Evolutionary conservation across 2,888 invertebrate species (phyloP).

Genomic region (Stenurella melanura): DNA sequence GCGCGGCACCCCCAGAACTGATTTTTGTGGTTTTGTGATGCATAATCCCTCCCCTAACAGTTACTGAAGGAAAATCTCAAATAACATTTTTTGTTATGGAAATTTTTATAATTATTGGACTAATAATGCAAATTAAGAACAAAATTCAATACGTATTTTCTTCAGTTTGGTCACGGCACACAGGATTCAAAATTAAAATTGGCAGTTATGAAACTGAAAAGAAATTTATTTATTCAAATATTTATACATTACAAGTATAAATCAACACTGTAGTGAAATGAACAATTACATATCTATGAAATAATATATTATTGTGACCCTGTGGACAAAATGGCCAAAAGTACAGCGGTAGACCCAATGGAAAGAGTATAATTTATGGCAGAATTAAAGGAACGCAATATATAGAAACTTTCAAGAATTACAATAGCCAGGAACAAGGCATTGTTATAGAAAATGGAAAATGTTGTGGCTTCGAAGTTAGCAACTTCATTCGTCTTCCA

Average conservation of each 20-base stretch:
- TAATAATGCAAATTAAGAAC: too few relatives aligned
- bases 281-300: background rate
- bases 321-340: slow-evolving; percentile 96
- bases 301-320: slow-evolving; percentile 78
- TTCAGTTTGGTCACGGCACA: too few relatives aligned
- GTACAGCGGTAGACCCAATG: slow-evolving; percentile 90
- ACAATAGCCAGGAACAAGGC: slow-evolving; percentile 95
- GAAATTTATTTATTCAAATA: slow-evolving; percentile 6
- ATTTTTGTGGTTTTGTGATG: too few relatives aligned
- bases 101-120: too few relatives aligned
- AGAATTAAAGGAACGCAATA: slow-evolving; percentile 91
- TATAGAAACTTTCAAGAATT: slow-evolving; percentile 94
- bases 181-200: too few relatives aligned
- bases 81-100: too few relatives aligned
- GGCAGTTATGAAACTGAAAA: too few relatives aligned
- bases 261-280: slow-evolving; percentile 26
- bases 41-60: too few relatives aligned
- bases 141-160: too few relatives aligned
- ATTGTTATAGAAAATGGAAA: slow-evolving; percentile 99
- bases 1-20: too few relatives aligned
- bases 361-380: slow-evolving; percentile 95
- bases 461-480: slow-evolving; percentile 99
- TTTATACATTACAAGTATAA: slow-evolving; percentile 33
- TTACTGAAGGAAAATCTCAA: too few relatives aligned
- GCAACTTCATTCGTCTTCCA: slow-evolving; percentile 99